Base-by-base conservation (phyloP, 2,888 invertebrate species). In the Mesoligia furuncula region DNA sequence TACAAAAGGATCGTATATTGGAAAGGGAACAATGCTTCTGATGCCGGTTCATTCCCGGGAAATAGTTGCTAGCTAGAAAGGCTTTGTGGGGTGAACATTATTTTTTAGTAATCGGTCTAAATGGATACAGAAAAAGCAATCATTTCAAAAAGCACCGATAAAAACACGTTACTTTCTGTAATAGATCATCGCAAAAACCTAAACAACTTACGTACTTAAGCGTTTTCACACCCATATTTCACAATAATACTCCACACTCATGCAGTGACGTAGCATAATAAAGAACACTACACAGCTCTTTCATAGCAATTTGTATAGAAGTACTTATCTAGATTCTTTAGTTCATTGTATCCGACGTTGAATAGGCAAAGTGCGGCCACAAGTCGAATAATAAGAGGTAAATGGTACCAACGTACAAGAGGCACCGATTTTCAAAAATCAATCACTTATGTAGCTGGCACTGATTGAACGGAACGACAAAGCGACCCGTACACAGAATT, bases 361-460 rank as follows among this genome's bases (percentile, higher is more conserved):
- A 90, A 90, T 88, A 88, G 89, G 88, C 80, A 87, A 89, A 85
- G 88, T 87, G 87, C 87, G 90, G 82, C 87, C 81, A 83, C 71
- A 81, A 73, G 69, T 73, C 79, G 88, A 88, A 88, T 89, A 88
- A 92, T 90, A 93, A 91, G 91, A 92, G 88, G 90, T 89, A 91
- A 93, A 93, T 95, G 95, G 96, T 96, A 92, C 96, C 96, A 95
- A 90, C 90, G 85, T 85, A 85, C 90, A 81, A 84, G 85, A 90
- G 95, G 96, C 90, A 94, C 96, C 93, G 91, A 90, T 91, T 94
- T 93, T 92, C 92, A 93, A 95, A 94, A 95, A 96, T 95, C 95
- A 96, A 96, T 96, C 96, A 96, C 94, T 94, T 92, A 93, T 93
- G 93, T 94, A 92, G 94, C 93, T 95, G 96, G 96, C 91, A 96